Evolutionary conservation across 1,140 invertebrate species (phyloP).

Genomic region (Ganaspis sp.): DNA sequence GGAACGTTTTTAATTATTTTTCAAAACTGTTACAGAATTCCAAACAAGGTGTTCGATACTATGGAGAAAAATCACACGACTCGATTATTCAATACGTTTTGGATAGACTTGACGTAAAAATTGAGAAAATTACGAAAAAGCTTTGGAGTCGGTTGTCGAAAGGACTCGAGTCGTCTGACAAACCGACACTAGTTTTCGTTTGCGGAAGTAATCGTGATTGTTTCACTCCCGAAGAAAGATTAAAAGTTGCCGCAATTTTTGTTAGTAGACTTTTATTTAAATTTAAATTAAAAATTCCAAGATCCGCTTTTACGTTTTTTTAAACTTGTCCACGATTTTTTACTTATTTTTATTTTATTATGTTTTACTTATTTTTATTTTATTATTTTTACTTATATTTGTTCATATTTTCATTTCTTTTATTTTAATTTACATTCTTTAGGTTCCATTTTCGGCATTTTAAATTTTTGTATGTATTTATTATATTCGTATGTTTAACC

Average conservation of each 20-base stretch:
- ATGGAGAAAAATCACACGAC: slow-evolving; percentile 69
- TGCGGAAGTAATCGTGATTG: slow-evolving; percentile 76
- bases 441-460: too few species aligned
- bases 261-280: slow-evolving; percentile 72
- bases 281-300: slow-evolving; percentile 23
- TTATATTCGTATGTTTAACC: too few species aligned
- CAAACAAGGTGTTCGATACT: slow-evolving; percentile 67
- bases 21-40: slow-evolving; percentile 58
- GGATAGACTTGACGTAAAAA: slow-evolving; percentile 66
- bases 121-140: slow-evolving; percentile 55
- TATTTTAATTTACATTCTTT: too few species aligned
- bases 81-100: slow-evolving; percentile 74
- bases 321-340: not conserved
- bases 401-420: too few species aligned
- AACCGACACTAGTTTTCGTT: slow-evolving; percentile 74
- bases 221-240: slow-evolving; percentile 75
- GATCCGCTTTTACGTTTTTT: not conserved
- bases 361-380: too few species aligned
- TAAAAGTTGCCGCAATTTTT: slow-evolving; percentile 81
- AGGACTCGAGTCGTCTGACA: slow-evolving; percentile 42
- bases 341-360: too few species aligned
- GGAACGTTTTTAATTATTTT: slow-evolving; percentile 24
- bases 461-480: too few species aligned
- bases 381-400: slow-evolving; percentile 22
- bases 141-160: slow-evolving; percentile 63